Evolutionary conservation across 2,888 invertebrate genomes (phyloP), one percentile per base, ranked within the genome.

Genomic region (Orthosia cruda): DNA sequence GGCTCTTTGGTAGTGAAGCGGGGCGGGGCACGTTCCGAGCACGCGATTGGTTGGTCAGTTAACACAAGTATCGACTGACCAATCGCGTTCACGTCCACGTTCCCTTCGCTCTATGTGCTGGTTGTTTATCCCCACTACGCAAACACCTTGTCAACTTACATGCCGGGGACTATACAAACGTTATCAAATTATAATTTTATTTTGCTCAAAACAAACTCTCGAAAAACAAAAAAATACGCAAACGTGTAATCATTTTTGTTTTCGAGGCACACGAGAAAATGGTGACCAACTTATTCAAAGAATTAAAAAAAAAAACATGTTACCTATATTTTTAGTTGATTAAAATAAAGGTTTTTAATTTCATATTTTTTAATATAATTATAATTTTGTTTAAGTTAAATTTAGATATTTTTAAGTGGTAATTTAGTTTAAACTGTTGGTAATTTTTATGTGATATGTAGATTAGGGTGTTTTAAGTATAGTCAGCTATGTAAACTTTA

Each of bases 361-460:
- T 81, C 80, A 79, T 74, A 79, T 82, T 69, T 76, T 81, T 75
- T 80, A 74, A 76, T 80, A 80, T 70, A 54, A 20, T 54, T 54
- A 71, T 40, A 45, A 63, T 75, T 74, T 66, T 81, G 12, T 64
- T 16, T 74, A 66, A 79, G 49, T 76, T 63, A 54, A 32, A 54
- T 65, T 65, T 83, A 40, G 40, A 1, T 40, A 57, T 69, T 74
- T 74, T 84, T 81, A 86, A 87, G 88, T 49, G 88, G 81, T 86
- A 85, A 59, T 76, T 87, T 87, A 89, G 88, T 87, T 90, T 83
- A 16, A 23, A 89, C 87, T 86, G 84, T 90, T 89, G 88, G 88
- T 91, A 91, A 90, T 90, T 89, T 86, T 92, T 93, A 93, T 94
- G 94, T 94, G 94, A 94, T 94, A 94, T 91, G 79, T 94, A 93